Percentiles rank a stretch among this genome's conserved stretches.
Conservation (phyloP, 1,140 invertebrate species). For the Tetramorium alpestre region DNA sequence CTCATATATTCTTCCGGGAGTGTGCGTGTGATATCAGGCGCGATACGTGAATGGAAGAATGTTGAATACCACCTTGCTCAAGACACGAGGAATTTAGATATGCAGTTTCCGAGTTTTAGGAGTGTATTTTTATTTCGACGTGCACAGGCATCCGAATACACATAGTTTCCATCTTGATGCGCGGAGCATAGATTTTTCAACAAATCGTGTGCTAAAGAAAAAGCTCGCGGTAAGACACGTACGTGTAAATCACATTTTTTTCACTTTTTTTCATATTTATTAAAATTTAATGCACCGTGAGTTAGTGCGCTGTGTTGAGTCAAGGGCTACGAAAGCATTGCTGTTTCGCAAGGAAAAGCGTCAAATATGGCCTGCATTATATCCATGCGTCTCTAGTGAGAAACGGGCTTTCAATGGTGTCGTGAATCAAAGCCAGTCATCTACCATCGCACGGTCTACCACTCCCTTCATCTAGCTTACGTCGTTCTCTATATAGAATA, state of each 20-base stretch:
- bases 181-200: not conserved
- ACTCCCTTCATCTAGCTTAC: constrained; percentile 35
- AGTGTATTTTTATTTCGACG: constrained; percentile 51
- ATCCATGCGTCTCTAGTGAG: constrained; percentile 55
- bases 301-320: not conserved
- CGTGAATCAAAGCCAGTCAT: constrained; percentile 70
- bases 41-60: constrained; percentile 31
- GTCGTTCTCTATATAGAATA: constrained; percentile 17
- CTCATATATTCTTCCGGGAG: constrained; percentile 5
- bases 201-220: not conserved
- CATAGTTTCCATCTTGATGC: constrained; percentile 23
- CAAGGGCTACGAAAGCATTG: not conserved
- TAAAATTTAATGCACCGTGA: not conserved
- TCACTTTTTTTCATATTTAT: not conserved
- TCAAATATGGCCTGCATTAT: constrained; percentile 60
- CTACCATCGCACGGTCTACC: constrained; percentile 57
- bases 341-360: constrained; percentile 43
- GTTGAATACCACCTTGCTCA: constrained; percentile 8
- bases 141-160: constrained; percentile 22
- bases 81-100: constrained; percentile 48
- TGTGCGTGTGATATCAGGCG: constrained; percentile 24
- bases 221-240: not conserved
- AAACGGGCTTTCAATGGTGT: constrained; percentile 60
- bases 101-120: constrained; percentile 32
- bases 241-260: not conserved